A percentile compares a stretch with the other conserved stretches of the same genome.
These are phyloP conservation scores for Notechis scutatus DNA, from an alignment of 2,113 vertebrate genomes.

Conservation along the genomic window DNA sequence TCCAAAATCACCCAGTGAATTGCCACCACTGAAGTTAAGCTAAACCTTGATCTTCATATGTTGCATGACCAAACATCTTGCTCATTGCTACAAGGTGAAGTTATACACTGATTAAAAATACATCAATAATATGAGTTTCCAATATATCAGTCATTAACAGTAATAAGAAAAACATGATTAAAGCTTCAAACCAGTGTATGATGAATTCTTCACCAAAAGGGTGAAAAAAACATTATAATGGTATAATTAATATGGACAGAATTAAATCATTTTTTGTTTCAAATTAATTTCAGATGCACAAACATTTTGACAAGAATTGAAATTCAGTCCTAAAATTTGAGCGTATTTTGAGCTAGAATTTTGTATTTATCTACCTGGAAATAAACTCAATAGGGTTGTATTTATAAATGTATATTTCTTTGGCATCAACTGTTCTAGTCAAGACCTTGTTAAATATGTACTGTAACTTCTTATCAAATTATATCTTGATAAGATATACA, in stretches of 20 bases:
- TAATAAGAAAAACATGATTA: background rate
- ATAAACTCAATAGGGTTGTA: background rate
- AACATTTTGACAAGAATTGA: background rate
- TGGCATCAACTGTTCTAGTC: background rate
- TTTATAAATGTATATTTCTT: background rate
- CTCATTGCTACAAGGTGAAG: background rate
- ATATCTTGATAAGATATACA: background rate
- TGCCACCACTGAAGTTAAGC: background rate
- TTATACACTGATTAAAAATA: background rate
- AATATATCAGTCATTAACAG: background rate
- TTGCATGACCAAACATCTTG: background rate
- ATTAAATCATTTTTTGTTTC: background rate
- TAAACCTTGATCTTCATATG: background rate
- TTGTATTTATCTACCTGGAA: background rate
- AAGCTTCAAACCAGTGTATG: background rate
- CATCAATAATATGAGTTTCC: background rate
- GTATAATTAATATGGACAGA: conserved; percentile 2
- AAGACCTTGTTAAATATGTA: background rate
- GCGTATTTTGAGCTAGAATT: background rate
- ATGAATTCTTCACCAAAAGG: conserved; percentile 5
- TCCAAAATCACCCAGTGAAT: background rate
- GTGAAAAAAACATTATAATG: background rate
- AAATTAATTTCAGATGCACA: background rate
- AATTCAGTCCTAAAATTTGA: background rate
- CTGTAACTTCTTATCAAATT: background rate